These are phyloP conservation scores for Alca torda DNA, from an alignment of 2,797 vertebrate species.

Conservation along the genomic window DNA sequence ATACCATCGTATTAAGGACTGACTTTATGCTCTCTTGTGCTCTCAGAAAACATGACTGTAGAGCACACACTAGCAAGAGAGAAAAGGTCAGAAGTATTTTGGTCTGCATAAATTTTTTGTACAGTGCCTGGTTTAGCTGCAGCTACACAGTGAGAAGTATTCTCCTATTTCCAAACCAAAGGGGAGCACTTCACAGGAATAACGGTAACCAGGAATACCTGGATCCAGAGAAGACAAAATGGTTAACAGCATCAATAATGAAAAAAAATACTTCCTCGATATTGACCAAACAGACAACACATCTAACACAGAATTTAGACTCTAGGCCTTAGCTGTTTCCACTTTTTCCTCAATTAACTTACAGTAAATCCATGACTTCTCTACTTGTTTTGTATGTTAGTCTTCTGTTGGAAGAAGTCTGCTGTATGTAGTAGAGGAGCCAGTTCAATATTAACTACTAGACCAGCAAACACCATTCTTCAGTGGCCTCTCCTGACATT, in stretches of 20 bases:
- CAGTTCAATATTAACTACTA: not conserved
- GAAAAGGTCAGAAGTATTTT: not conserved
- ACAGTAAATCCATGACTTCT: not conserved
- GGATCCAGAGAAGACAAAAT: not conserved
- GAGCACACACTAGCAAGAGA: not conserved
- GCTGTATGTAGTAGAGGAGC: not conserved
- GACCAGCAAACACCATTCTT: not conserved
- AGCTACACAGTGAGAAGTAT: not conserved
- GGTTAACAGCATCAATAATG: not conserved
- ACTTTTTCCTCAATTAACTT: not conserved
- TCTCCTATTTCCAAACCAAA: not conserved
- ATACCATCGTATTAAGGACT: accelerated
- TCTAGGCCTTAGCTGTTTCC: not conserved
- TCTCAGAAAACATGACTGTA: not conserved
- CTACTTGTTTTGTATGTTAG: not conserved
- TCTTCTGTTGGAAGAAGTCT: not conserved
- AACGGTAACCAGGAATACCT: not conserved
- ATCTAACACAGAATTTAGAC: not conserved
- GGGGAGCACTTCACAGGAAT: not conserved
- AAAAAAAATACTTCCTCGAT: not conserved
- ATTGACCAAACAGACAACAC: not conserved
- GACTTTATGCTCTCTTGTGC: not conserved
- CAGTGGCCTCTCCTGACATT: not conserved
- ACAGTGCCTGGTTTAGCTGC: not conserved
- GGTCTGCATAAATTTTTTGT: not conserved